Evolutionary conservation across 1,140 invertebrate species (phyloP).

Genomic region (Dendroctonus ponderosae): DNA sequence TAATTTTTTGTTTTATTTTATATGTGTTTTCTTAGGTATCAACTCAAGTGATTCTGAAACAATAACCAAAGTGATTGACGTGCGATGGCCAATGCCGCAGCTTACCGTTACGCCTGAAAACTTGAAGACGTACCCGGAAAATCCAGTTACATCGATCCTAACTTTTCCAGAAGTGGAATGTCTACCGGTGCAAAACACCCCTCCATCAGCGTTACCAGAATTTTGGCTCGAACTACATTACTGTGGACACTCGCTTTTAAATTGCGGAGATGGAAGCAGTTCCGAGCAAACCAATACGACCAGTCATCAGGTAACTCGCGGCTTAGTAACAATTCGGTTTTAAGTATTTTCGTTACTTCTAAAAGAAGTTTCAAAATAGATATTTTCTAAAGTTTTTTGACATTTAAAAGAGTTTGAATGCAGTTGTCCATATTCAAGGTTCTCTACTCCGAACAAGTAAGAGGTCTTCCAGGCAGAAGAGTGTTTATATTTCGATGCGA

Average conservation of each 20-base stretch:
- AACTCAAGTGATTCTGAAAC: conserved; percentile 43
- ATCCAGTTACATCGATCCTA: conserved; percentile 66
- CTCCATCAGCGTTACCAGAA: conserved; percentile 62
- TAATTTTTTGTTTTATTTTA: no score
- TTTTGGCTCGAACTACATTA: conserved; percentile 74
- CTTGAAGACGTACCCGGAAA: conserved; percentile 74
- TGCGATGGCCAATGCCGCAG: conserved; percentile 73
- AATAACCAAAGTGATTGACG: conserved; percentile 64
- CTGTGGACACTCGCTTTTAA: conserved; percentile 60
- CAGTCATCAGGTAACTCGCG: conserved; percentile 37
- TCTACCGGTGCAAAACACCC: conserved; percentile 54
- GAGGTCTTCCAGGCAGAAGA: conserved; percentile 65
- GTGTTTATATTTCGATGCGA: conserved; percentile 68
- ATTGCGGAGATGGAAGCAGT: conserved; percentile 41
- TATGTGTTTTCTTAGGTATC: conserved; percentile 9
- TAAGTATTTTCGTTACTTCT: no score
- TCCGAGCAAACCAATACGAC: conserved; percentile 31
- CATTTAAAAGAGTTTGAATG: no score
- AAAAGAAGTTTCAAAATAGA: no score
- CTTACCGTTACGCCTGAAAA: conserved; percentile 69
- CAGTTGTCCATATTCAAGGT: conserved; percentile 48
- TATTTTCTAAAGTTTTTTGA: no score
- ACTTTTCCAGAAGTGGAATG: conserved; percentile 71
- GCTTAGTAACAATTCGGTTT: no score
- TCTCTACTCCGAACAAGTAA: conserved; percentile 66